Conservation (phyloP, 1,140 invertebrate genomes). For the Drosophila suzukii region DNA sequence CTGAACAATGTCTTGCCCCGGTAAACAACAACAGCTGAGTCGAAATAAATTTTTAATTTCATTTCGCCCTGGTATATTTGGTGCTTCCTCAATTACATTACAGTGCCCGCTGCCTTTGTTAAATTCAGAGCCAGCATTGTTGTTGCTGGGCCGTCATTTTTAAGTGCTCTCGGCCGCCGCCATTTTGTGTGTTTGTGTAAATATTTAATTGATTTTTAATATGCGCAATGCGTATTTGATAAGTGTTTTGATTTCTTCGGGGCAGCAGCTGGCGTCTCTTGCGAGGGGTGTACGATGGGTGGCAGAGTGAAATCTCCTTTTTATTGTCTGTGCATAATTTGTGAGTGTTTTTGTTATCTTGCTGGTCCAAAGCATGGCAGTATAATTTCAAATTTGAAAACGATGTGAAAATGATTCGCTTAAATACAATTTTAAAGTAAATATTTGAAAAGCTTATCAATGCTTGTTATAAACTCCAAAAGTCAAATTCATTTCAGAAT, state of each 20-base stretch:
- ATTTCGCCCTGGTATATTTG: conserved; percentile 54
- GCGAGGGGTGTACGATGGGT: not conserved
- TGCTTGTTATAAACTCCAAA: no score
- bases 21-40: conserved; percentile 47
- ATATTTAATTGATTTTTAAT: conserved; percentile 82
- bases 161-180: conserved; percentile 53
- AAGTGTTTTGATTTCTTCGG: conserved; percentile 70
- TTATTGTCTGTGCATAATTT: conserved; percentile 43
- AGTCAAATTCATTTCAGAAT: not conserved
- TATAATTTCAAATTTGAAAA: conserved; percentile 16
- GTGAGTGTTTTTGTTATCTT: conserved; percentile 4
- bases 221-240: conserved; percentile 76
- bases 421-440: no score
- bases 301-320: conserved; percentile 26
- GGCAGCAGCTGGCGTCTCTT: conserved; percentile 21
- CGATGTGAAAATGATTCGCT: conserved; percentile 1
- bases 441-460: not conserved
- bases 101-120: conserved; percentile 54
- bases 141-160: conserved; percentile 33
- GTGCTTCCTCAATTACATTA: conserved; percentile 71
- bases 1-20: not conserved
- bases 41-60: conserved; percentile 79
- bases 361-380: not conserved
- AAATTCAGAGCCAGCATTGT: conserved; percentile 43
- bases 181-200: conserved; percentile 69